Evolutionary conservation across 2,797 vertebrate genomes (phyloP).

Genomic region (Lepilemur ruficaudatus): DNA sequence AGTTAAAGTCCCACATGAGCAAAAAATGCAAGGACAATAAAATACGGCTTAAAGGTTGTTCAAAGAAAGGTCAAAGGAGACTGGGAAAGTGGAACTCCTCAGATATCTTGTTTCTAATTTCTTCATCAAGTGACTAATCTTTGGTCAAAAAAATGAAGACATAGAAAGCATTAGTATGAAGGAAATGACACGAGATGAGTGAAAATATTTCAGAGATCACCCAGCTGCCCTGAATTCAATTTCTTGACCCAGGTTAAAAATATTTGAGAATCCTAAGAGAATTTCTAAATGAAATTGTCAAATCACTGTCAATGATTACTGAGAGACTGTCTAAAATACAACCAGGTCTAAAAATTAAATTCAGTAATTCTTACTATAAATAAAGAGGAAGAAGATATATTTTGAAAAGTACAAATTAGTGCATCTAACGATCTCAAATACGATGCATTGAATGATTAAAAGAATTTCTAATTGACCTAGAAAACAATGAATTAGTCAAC

Average conservation of each 20-base stretch:
- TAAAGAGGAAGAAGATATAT: not conserved
- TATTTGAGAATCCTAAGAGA: not conserved
- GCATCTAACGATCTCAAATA: not conserved
- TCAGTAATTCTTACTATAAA: not conserved
- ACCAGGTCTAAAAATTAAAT: not conserved
- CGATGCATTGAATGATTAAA: not conserved
- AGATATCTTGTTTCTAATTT: not conserved
- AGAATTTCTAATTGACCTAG: not conserved
- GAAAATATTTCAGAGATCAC: not conserved
- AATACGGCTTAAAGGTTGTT: not conserved
- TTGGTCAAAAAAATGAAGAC: not conserved
- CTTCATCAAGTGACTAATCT: not conserved
- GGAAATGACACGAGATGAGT: not conserved
- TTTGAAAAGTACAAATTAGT: not conserved
- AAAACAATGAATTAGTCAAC: not conserved
- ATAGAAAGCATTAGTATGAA: not conserved
- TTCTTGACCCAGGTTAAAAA: not conserved
- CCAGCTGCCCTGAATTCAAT: not conserved
- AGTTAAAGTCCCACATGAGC: not conserved
- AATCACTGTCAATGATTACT: not conserved
- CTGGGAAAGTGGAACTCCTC: not conserved
- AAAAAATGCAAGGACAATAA: not conserved
- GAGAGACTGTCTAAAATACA: not conserved
- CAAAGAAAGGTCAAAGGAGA: not conserved
- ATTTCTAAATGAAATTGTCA: not conserved